phyloP scores from a whole-genome alignment of 2,888 invertebrate species.

The Eilema depressum region DNA sequence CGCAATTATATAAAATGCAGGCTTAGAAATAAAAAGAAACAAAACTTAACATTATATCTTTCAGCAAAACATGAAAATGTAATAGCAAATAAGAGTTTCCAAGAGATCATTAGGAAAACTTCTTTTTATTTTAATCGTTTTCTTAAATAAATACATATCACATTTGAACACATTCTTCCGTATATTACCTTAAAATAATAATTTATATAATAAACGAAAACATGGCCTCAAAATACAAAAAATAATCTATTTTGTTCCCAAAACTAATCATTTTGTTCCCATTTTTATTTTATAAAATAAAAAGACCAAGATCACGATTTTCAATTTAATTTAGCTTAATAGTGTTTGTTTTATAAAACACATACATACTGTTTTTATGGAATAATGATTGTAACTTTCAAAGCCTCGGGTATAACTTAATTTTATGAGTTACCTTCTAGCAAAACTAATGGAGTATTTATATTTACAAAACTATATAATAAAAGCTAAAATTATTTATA shows the following conservation, averaged over 20 bases:
- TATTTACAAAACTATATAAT: slow-evolving; percentile 44
- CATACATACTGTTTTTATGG: background rate
- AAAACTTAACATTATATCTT: background rate
- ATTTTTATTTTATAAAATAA: background rate
- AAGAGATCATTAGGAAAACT: slow-evolving; percentile 87
- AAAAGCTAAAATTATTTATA: slow-evolving; percentile 36
- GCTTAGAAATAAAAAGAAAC: background rate
- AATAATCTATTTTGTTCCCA: slow-evolving; percentile 60
- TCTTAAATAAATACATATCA: slow-evolving; percentile 85
- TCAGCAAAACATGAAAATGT: slow-evolving; percentile 47
- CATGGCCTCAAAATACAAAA: slow-evolving; percentile 23
- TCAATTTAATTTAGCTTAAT: slow-evolving; percentile 4
- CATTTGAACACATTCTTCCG: slow-evolving; percentile 85
- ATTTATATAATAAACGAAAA: slow-evolving; percentile 36
- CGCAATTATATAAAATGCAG: background rate
- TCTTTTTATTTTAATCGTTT: slow-evolving; percentile 71
- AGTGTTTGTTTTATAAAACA: background rate
- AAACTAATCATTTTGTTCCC: slow-evolving; percentile 9
- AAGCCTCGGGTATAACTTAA: slow-evolving; percentile 54
- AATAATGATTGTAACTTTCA: slow-evolving; percentile 24
- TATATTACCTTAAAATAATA: slow-evolving; percentile 66
- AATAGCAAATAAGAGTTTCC: slow-evolving; percentile 82
- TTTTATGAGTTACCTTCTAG: slow-evolving; percentile 47
- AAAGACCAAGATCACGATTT: background rate
- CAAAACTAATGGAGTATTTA: slow-evolving; percentile 48